A percentile compares a stretch with the other conserved stretches of the same genome.
Evolutionary conservation across 2,113 vertebrate genomes (phyloP).

Genomic region (Misgurnus anguillicaudatus): DNA sequence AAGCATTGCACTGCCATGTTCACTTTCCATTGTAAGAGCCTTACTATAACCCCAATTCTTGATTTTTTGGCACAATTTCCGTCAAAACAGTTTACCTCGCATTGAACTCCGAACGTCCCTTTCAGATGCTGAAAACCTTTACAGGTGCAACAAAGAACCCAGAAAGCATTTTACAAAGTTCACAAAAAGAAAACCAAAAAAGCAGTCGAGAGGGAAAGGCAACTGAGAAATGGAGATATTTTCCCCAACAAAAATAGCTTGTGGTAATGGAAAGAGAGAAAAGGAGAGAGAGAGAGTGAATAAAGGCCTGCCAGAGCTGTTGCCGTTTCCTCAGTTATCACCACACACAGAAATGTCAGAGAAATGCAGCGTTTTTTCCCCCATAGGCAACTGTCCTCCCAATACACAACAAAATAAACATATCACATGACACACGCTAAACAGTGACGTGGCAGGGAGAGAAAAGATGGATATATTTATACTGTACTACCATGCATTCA

Average conservation of each 20-base stretch:
- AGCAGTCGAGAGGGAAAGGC: slow-evolving; percentile 22
- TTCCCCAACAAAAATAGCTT: slow-evolving; percentile 28
- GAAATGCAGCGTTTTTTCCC: slow-evolving; percentile 60
- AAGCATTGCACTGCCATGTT: background rate
- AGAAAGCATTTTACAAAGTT: slow-evolving; percentile 11
- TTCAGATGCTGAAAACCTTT: slow-evolving; percentile 14
- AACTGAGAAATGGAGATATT: slow-evolving; percentile 34
- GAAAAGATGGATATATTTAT: background rate
- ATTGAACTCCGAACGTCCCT: background rate
- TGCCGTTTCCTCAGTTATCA: slow-evolving; percentile 65
- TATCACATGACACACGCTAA: slow-evolving; percentile 4
- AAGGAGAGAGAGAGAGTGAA: slow-evolving; percentile 44
- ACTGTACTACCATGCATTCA: background rate
- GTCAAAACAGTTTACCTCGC: background rate
- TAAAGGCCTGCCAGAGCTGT: slow-evolving; percentile 54
- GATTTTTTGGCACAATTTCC: background rate
- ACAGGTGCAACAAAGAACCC: slow-evolving; percentile 11
- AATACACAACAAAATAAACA: slow-evolving; percentile 37
- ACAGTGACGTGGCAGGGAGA: background rate
- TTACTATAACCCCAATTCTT: background rate
- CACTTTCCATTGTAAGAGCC: background rate
- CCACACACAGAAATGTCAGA: slow-evolving; percentile 71
- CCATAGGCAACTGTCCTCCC: slow-evolving; percentile 62
- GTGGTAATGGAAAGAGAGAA: slow-evolving; percentile 24
- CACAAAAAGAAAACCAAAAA: slow-evolving; percentile 12